Evolutionary conservation across 1,140 invertebrate species (phyloP).

Genomic region (Pseudoatta argentina): DNA sequence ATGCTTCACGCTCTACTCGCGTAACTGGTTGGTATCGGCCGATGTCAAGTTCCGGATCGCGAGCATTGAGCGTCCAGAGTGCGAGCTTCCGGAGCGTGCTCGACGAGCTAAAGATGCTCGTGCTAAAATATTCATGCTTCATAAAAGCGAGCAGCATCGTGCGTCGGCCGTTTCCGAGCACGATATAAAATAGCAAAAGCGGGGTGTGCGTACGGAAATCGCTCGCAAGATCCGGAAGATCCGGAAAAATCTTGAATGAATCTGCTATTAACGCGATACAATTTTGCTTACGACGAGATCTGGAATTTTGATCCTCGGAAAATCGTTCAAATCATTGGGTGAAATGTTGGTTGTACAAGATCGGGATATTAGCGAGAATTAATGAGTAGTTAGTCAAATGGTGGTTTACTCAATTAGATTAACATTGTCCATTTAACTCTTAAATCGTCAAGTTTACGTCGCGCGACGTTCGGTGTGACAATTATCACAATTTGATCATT

Average conservation of each 20-base stretch:
- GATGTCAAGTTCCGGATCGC: neutral
- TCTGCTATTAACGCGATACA: slow-evolving; percentile 43
- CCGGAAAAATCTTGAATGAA: slow-evolving; percentile 37
- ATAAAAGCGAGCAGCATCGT: slow-evolving; percentile 59
- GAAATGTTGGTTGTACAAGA: slow-evolving; percentile 41
- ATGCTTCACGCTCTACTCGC: slow-evolving; percentile 41
- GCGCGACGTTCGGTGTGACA: slow-evolving; percentile 21
- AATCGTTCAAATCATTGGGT: slow-evolving; percentile 32
- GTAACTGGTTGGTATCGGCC: slow-evolving; percentile 7
- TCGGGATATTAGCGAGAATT: slow-evolving; percentile 55
- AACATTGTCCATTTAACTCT: slow-evolving; percentile 44
- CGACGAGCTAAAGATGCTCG: slow-evolving; percentile 67
- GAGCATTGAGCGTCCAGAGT: neutral
- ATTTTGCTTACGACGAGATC: slow-evolving; percentile 32
- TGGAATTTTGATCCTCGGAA: slow-evolving; percentile 34
- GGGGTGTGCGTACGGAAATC: neutral
- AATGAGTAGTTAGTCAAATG: slow-evolving; percentile 43
- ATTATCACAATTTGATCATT: slow-evolving; percentile 51
- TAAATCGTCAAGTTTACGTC: slow-evolving; percentile 39
- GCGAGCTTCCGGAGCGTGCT: slow-evolving; percentile 23
- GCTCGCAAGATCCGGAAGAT: slow-evolving; percentile 53
- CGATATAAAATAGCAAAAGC: slow-evolving; percentile 59
- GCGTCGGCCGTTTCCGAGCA: neutral
- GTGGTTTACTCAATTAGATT: slow-evolving; percentile 53
- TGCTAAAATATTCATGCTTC: slow-evolving; percentile 77